phyloP scores from a whole-genome alignment of 2,888 invertebrate genomes.

The Rhogogaster chlorosoma region DNA sequence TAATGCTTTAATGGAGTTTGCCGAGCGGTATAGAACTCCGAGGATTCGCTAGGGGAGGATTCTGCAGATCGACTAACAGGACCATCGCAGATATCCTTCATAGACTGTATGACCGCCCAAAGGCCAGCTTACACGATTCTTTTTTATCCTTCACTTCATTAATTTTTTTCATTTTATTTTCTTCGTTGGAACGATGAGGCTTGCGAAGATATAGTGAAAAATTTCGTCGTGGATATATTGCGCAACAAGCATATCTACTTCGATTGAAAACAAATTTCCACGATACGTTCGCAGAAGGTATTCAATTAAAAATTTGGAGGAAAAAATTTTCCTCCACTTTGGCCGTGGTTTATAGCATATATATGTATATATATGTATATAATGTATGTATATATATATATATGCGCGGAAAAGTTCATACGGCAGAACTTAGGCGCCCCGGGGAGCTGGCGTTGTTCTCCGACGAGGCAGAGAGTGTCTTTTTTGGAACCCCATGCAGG shows the following conservation, averaged over 20 bases:
- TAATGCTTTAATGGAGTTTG: conserved; percentile 78
- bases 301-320: too few species aligned
- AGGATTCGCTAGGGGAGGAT: conserved; percentile 37
- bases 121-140: not conserved
- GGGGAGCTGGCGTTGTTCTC: conserved; percentile 48
- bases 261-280: too few species aligned
- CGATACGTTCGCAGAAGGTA: too few species aligned
- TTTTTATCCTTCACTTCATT: too few species aligned
- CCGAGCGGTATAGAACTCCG: conserved; percentile 67
- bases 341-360: not conserved
- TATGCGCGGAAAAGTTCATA: conserved; percentile 49
- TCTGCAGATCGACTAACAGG: not conserved
- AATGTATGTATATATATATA: not conserved
- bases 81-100: not conserved
- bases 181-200: not conserved
- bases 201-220: not conserved
- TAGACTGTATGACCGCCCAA: not conserved
- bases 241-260: too few species aligned
- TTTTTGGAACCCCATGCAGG: conserved; percentile 50
- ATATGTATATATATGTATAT: not conserved
- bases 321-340: not conserved
- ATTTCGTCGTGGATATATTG: too few species aligned
- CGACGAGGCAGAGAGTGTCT: conserved; percentile 45
- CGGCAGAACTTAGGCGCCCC: conserved; percentile 47
- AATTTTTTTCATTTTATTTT: not conserved